Base-by-base conservation (phyloP, 2,888 invertebrate genomes). In the Spatulosminthurus flaviceps region DNA sequence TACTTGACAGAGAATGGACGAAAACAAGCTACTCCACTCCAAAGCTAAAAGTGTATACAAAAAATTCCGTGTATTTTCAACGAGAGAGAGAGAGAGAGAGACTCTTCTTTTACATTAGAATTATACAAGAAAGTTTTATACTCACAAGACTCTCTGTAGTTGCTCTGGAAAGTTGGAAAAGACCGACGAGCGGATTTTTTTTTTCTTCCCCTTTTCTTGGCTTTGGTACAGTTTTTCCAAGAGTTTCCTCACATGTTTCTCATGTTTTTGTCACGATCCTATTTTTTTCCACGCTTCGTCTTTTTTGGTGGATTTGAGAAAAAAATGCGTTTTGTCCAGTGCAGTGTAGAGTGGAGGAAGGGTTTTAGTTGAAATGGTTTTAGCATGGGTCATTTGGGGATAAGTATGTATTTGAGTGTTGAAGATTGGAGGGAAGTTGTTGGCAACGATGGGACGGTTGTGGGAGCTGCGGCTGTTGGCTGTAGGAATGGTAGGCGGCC, bases 401-500 rank as follows among this genome's bases (percentile, higher is more conserved):
- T 64, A 64, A n/a, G 24, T 60, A n/a, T n/a, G 73, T 1, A 51
- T 22, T 28, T 28, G 28, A n/a, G 13, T 22, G 26, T 51, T 51
- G n/a, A 60, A 16, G n/a, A 21, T n/a, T 34, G 26, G 61, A 1
- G 66, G 21, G 13, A 51, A 13, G 29, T 24, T 13, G 19, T n/a
- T 71, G 78, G 78, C 78, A 78, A 71, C 78, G 43, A 21, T 43
- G n/a, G 26, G 19, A 24, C 41, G n/a, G n/a, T 69, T n/a, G 5
- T 26, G 60, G 51, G 42, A 61, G 21, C 28, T 42, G 67, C 78
- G 81, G n/a, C 66, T 77, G 82, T 81, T 80, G 81, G 81, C 43
- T 67, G 64, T 22, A 66, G 73, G 66, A 73, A 80, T 81, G 74
- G 82, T 84, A 84, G 84, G 84, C 84, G 84, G 83, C 84, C 84